Evolutionary conservation across 2,888 invertebrate species (phyloP).

Genomic region (Ectobius pallidus): DNA sequence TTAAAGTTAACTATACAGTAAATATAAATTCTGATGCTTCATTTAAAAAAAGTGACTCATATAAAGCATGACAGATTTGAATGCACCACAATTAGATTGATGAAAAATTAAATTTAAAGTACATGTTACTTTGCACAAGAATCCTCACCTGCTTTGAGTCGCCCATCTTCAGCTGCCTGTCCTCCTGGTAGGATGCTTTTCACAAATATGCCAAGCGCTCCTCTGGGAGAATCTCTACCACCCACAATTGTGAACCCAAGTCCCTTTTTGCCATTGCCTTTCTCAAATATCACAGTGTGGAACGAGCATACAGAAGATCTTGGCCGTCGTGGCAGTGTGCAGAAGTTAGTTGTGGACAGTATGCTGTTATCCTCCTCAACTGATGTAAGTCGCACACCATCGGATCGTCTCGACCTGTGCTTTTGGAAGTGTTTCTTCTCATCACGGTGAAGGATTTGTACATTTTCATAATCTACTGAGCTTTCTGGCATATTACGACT

Average conservation of each 20-base stretch:
- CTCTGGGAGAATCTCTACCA: conserved; percentile 83
- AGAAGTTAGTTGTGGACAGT: conserved; percentile 60
- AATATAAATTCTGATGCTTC: too few relatives aligned
- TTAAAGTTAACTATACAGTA: too few relatives aligned
- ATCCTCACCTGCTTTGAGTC: conserved; percentile 74
- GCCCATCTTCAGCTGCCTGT: conserved; percentile 82
- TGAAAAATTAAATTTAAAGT: too few relatives aligned
- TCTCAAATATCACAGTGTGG: conserved; percentile 76
- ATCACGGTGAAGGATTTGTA: conserved; percentile 38
- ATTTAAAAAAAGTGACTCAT: too few relatives aligned
- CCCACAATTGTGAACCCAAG: conserved; percentile 91
- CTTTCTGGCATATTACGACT: conserved; percentile 62
- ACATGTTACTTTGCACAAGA: too few relatives aligned
- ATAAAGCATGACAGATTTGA: too few relatives aligned
- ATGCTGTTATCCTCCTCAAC: not conserved
- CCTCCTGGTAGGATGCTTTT: conserved; percentile 84
- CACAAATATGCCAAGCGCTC: conserved; percentile 84
- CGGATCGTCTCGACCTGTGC: conserved; percentile 53
- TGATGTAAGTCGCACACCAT: too few relatives aligned
- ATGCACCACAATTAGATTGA: too few relatives aligned
- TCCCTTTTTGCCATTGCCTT: conserved; percentile 82
- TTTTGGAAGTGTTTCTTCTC: conserved; percentile 61
- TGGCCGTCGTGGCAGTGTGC: conserved; percentile 71
- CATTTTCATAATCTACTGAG: conserved; percentile 74
- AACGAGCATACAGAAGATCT: conserved; percentile 71